Base-by-base conservation (phyloP, 2,797 vertebrate species). In the Pseudomugil tenellus region DNA sequence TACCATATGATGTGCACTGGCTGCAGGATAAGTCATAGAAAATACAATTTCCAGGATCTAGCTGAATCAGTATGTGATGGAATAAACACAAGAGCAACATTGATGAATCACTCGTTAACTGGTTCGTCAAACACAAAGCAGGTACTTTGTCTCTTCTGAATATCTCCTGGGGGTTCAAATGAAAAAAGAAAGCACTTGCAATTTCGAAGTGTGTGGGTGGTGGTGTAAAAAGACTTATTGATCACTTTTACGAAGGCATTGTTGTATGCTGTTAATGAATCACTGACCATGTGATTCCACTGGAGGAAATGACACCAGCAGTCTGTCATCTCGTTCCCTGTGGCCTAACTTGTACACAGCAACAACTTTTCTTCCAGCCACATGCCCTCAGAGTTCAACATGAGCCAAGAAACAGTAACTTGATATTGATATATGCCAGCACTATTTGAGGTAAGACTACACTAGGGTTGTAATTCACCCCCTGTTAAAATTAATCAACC, bases 401-500 rank as follows among this genome's bases (percentile, higher is more conserved):
- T 3, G 56, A 76, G 76, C 71, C 76, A 66, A 83, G 70, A 63
- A 73, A 59, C 68, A 56, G 70, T 73, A 85, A 85, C 77, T 61
- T 68, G 52, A 84, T 77, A 78, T 77, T 84, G 72, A 84, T 86
- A 79, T 80, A 76, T 48, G 64, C 53, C n/a, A 13, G 58, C 69
- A 69, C 35, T 66, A 49, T 73, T 72, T 72, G 72, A 77, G 58
- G 41, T 72, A 80, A 70, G 58, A 51, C 61, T 67, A 58, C 73
- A 68, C 68, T 63, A 39, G 7, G 32, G 76, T 74, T 79, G 62
- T 84, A 72, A 80, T 80, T 84, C 77, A 85, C 70, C 73, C 74
- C 68, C 29, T 69, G 72, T 83, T 83, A 63, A 83, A 84, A 84
- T 70, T 54, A 88, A 87, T 81, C 77, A 75, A 71, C 82, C 68